Conservation (phyloP, 2,888 invertebrate genomes). For the Synanthedon formicaeformis region DNA sequence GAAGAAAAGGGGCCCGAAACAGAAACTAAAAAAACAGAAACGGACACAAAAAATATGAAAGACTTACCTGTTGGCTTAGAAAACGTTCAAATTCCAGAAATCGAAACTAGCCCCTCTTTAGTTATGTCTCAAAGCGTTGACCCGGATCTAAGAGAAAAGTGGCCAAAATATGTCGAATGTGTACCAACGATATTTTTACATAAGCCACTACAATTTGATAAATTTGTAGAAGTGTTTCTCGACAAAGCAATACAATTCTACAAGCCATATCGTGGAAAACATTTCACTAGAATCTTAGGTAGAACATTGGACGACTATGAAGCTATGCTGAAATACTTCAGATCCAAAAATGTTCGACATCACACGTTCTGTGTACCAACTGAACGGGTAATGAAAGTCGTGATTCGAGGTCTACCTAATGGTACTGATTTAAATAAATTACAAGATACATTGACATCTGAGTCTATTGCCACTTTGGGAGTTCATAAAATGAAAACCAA, state of each 20-base stretch:
- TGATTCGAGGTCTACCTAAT: slow-evolving; percentile 34
- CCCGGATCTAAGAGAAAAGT: slow-evolving; percentile 14
- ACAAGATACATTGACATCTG: slow-evolving; percentile 24
- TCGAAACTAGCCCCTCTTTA: background rate
- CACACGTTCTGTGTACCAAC: slow-evolving; percentile 39
- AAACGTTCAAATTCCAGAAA: slow-evolving; percentile 13
- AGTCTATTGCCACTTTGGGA: slow-evolving; percentile 30
- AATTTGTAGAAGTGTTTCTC: slow-evolving; percentile 23
- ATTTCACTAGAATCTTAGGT: slow-evolving; percentile 28
- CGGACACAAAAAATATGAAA: slow-evolving; percentile 12
- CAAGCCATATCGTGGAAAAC: slow-evolving; percentile 14
- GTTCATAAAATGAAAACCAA: slow-evolving; percentile 35
- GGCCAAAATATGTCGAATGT: slow-evolving; percentile 26
- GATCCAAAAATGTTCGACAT: slow-evolving; percentile 30
- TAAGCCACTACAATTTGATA: slow-evolving; percentile 19
- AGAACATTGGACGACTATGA: slow-evolving; percentile 27
- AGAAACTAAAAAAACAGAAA: background rate
- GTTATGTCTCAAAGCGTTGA: slow-evolving; percentile 13
- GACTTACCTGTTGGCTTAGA: slow-evolving; percentile 11
- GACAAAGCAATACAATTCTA: slow-evolving; percentile 24
- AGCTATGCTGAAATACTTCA: slow-evolving; percentile 26
- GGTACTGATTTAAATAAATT: slow-evolving; percentile 22
- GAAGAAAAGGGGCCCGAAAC: too few relatives aligned
- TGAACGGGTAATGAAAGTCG: slow-evolving; percentile 36
- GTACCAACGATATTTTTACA: slow-evolving; percentile 38